Conservation (phyloP, 1,140 invertebrate species). For the Propsilocerus akamusi region DNA sequence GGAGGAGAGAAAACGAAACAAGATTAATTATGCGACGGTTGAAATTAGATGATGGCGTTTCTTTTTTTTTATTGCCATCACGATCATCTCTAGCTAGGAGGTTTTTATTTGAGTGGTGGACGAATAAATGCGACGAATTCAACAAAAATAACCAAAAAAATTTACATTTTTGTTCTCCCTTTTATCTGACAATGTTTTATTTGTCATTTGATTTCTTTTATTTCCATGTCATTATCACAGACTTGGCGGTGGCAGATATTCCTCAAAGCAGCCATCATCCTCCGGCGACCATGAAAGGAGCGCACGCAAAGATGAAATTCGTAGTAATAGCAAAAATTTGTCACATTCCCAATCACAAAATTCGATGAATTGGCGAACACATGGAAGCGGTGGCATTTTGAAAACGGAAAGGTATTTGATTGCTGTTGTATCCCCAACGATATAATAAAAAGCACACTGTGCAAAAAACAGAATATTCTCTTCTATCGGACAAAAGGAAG, state of each 20-base stretch:
- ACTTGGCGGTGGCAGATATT: neutral
- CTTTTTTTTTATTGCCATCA: too few relatives aligned
- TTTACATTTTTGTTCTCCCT: neutral
- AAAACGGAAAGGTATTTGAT: neutral
- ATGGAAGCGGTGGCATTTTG: neutral
- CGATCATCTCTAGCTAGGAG: too few relatives aligned
- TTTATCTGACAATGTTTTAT: neutral
- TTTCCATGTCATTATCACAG: neutral
- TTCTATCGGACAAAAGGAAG: too few relatives aligned
- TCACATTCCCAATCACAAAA: constrained; percentile 12
- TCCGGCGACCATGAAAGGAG: neutral
- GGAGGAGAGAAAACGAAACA: too few relatives aligned
- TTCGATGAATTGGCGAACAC: constrained; percentile 26
- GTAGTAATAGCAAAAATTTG: constrained; percentile 10
- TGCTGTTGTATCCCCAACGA: too few relatives aligned
- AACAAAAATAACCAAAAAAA: too few relatives aligned
- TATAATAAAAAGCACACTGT: too few relatives aligned
- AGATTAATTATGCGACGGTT: too few relatives aligned
- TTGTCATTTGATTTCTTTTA: neutral
- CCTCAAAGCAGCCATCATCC: neutral
- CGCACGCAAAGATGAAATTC: neutral
- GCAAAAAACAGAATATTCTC: too few relatives aligned
- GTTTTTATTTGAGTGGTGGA: too few relatives aligned
- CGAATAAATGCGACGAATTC: too few relatives aligned
- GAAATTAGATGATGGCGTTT: too few relatives aligned